Evolutionary conservation across 2,113 vertebrate genomes (phyloP), one percentile per base, ranked within the genome.

Genomic region (Lampris megalopsis): DNA sequence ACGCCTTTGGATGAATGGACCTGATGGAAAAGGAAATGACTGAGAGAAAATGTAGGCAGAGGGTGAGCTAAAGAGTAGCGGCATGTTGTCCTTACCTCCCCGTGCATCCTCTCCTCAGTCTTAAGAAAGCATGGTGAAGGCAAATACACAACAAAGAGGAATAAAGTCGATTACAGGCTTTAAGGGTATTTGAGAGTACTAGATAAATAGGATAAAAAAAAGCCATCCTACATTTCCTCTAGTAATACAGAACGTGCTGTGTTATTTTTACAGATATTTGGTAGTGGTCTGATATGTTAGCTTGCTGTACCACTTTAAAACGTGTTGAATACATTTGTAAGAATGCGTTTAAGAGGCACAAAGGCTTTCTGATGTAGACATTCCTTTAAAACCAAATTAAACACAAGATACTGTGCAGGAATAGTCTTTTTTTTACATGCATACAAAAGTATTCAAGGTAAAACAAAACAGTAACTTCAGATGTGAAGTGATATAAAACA

Each of bases 81-180:
- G 50, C 70, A 78, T 58, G 52, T 57, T 49, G 66, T 70, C 81
- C 93, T 95, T 96, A 99, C 98, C 97, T 99, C 98, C 6, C 97
- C 98, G 83, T 99, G 97, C 93, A 99, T 97, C 95, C 97, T 97
- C 88, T 99, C 98, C 95, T 99, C 98, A 93, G 96, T 97, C 98
- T 99, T 92, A 73, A 60, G 88, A 88, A 83, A 89, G 93, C 92
- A 93, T 88, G 80, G 65, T 69, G 67, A 90, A 79, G 81, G 80
- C 93, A 92, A 95, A 81, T 93, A 80, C 57, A 82, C 70, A 71
- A 62, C 60, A 75, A 58, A 82, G 41, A 74, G 47, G 73, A 63
- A 73, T 58, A 77, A 24, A 43, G 68, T 10, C 66, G 48, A 64
- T 41, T 5, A 57, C 56, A 71, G 77, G 64, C 65, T 62, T 72